Percentiles rank a stretch among this genome's conserved stretches.
Evolutionary conservation across 2,797 vertebrate genomes (phyloP).

Genomic region (Sardinella longiceps): DNA sequence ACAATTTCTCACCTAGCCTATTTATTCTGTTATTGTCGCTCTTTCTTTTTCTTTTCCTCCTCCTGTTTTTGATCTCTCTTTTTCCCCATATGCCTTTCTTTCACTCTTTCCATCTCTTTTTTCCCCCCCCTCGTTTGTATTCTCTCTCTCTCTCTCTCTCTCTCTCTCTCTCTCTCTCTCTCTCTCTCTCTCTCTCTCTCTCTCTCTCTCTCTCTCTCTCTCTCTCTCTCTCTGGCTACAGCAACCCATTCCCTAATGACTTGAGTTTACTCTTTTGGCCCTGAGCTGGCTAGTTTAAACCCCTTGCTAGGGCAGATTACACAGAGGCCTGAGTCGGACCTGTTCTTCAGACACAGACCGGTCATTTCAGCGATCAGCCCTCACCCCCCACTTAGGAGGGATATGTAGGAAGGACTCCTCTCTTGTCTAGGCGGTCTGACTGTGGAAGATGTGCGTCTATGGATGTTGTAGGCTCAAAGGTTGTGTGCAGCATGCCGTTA

Average conservation of each 20-base stretch:
- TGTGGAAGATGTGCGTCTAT: no score
- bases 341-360: background rate
- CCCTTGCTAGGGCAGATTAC: constrained; percentile 23
- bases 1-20: background rate
- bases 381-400: background rate
- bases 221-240: background rate
- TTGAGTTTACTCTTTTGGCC: constrained; percentile 33
- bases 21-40: background rate
- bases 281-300: constrained; percentile 28
- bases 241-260: constrained; percentile 33
- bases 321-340: background rate
- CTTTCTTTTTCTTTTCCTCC: background rate
- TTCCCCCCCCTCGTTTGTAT: background rate
- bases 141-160: background rate
- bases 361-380: background rate
- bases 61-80: background rate
- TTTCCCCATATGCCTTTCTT: background rate
- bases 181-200: background rate
- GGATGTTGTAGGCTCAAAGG: no score
- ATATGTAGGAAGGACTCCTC: no score
- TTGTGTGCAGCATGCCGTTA: background rate
- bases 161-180: background rate
- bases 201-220: background rate
- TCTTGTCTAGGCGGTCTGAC: background rate
- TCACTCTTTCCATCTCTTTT: background rate